A percentile compares a stretch with the other conserved stretches of the same genome.
Conservation (phyloP, 1,140 invertebrate species). For the Danaus melanippus region DNA sequence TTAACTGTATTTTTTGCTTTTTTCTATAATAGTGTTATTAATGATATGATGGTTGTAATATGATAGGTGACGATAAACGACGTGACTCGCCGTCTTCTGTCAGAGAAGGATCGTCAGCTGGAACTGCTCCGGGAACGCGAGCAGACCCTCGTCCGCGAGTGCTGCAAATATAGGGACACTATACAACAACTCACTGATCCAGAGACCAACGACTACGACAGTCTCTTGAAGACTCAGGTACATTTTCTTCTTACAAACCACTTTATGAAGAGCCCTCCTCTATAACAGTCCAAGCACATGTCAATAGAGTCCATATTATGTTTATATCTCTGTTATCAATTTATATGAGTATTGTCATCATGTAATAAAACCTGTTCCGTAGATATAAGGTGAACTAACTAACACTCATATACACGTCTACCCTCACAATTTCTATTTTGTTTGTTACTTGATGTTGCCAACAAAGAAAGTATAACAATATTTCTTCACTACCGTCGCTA, state of each 20-base stretch:
- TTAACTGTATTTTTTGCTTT: no score
- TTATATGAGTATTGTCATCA: not conserved
- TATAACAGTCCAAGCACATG: not conserved
- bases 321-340: not conserved
- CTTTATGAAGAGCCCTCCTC: no score
- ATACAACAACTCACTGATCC: conserved; percentile 75
- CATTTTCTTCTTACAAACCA: no score
- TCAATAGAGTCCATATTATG: not conserved
- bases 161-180: conserved; percentile 75
- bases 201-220: conserved; percentile 62
- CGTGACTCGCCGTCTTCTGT: conserved; percentile 75
- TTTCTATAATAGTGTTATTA: no score
- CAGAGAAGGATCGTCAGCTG: conserved; percentile 82
- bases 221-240: conserved; percentile 69
- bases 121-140: conserved; percentile 78
- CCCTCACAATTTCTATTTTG: no score
- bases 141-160: conserved; percentile 74
- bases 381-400: no score
- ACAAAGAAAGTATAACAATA: no score
- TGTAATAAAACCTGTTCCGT: no score
- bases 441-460: no score
- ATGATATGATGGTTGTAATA: not conserved
- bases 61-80: conserved; percentile 71
- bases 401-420: no score
- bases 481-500: not conserved